Conservation (phyloP, 1,140 invertebrate species). For the Hypothenemus hampei region DNA sequence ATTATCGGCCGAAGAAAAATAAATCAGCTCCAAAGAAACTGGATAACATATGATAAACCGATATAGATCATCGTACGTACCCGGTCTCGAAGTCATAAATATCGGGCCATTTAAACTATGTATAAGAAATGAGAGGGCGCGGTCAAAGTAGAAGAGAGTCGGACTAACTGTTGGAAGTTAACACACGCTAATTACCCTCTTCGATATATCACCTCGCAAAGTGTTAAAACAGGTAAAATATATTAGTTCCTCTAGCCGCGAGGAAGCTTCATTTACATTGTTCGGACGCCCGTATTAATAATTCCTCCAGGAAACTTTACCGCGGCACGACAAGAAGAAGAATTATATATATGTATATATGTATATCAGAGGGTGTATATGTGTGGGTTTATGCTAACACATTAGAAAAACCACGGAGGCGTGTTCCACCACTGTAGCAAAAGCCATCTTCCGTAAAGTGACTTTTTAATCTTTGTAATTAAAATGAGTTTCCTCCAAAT, state of each 20-base stretch:
- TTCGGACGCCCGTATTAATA: too few relatives aligned
- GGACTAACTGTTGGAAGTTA: neutral
- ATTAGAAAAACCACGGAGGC: conserved; percentile 32
- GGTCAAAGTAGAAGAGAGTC: too few relatives aligned
- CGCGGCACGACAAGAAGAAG: too few relatives aligned
- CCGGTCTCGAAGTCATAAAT: too few relatives aligned
- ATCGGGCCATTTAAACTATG: too few relatives aligned
- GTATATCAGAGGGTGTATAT: too few relatives aligned
- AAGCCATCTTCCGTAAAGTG: conserved; percentile 38
- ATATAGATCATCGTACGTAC: conserved; percentile 34
- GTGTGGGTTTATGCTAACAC: too few relatives aligned
- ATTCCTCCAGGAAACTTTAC: too few relatives aligned
- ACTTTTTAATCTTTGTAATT: conserved; percentile 44
- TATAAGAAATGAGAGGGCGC: conserved; percentile 37
- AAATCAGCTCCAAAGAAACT: conserved; percentile 30
- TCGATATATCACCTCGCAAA: conserved; percentile 45
- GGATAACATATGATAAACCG: conserved; percentile 36
- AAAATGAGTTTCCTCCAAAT: conserved; percentile 41
- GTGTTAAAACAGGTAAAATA: conserved; percentile 45
- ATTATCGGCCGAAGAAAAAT: conserved; percentile 27
- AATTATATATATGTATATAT: too few relatives aligned
- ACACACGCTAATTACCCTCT: conserved; percentile 43
- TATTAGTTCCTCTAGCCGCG: conserved; percentile 38
- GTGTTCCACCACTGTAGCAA: conserved; percentile 38
- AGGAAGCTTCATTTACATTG: conserved; percentile 42